Evolutionary conservation across 2,888 invertebrate genomes (phyloP), one percentile per base, ranked within the genome.

Genomic region (Lysandra coridon): DNA sequence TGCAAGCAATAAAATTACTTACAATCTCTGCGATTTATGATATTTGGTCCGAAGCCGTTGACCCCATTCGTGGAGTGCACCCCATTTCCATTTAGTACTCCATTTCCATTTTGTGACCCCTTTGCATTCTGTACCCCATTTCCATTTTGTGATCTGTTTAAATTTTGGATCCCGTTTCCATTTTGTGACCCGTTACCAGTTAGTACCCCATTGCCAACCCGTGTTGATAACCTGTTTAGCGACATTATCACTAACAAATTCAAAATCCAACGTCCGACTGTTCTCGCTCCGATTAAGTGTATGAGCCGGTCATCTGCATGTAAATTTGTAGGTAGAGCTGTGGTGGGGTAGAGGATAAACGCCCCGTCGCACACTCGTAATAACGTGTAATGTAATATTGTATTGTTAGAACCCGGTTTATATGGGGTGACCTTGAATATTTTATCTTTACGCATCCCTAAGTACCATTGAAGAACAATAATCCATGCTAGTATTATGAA

Each of bases 291-390:
- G 74, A 74, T 44, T n/a, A 40, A 74, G 4, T 23, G n/a, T 44
- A 74, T 74, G 74, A 44, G n/a, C 23, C 7, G 12, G 5, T 44
- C 7, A 74, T n/a, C 40, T 44, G 74, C 40, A 40, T 44, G 44
- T 23, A 23, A 74, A 7, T 23, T 12, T 44, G 23, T 44, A 74
- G 40, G 73, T 4, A n/a, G n/a, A n/a, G 44, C 74, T 14, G 74
- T 40, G 44, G 74, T 17, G 74, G 44, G 49, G 49, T 49, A 10
- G 49, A 74, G 74, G 74, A 69, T 69, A 74, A 44, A 23, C 37
- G 74, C 74, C 74, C 74, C 74, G 23, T 3, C n/a, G 74, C 74
- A 76, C 76, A 76, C 76, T 75, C 44, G 73, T 44, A 37, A 14
- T 44, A 37, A 14, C 23, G 14, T 57, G 57, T 57, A 57, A 57